Evolutionary conservation across 2,113 vertebrate species (phyloP).

Genomic region (Cettia cetti): DNA sequence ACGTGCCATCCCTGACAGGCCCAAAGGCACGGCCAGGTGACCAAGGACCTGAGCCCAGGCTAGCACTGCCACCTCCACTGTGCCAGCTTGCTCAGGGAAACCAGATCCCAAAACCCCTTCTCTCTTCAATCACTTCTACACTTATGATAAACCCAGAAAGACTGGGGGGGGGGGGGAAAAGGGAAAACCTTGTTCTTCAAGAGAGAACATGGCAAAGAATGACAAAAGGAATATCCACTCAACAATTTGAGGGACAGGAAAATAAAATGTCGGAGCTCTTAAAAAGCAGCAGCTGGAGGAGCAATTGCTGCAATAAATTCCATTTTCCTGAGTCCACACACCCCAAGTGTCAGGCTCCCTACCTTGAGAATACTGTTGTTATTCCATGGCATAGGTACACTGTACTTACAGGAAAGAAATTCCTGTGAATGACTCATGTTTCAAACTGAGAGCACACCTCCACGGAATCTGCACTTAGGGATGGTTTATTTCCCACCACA

Average conservation of each 20-base stretch:
- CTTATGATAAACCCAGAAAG: not conserved
- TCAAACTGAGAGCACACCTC: not conserved
- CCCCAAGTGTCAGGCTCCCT: not conserved
- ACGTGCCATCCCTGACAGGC: rapidly evolving
- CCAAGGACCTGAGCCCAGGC: not conserved
- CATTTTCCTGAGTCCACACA: not conserved
- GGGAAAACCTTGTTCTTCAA: not conserved
- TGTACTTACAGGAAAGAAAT: not conserved
- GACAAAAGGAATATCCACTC: not conserved
- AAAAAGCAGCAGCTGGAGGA: not conserved
- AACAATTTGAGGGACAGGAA: not conserved
- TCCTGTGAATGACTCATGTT: not conserved
- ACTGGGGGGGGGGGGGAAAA: rapidly evolving
- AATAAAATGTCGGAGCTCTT: not conserved
- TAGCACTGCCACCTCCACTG: not conserved
- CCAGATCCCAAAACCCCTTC: not conserved
- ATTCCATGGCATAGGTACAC: not conserved
- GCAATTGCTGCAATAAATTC: not conserved
- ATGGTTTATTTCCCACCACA: not conserved
- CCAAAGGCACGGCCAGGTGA: rapidly evolving
- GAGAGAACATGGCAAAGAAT: not conserved
- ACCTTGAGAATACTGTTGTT: not conserved
- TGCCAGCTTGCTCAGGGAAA: not conserved
- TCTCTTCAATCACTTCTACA: not conserved
- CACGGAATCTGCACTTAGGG: not conserved